Percentiles rank a stretch among this genome's conserved stretches.
These are phyloP conservation scores for Leistus spinibarbis DNA, from an alignment of 2,888 invertebrate species.

Conservation along the genomic window DNA sequence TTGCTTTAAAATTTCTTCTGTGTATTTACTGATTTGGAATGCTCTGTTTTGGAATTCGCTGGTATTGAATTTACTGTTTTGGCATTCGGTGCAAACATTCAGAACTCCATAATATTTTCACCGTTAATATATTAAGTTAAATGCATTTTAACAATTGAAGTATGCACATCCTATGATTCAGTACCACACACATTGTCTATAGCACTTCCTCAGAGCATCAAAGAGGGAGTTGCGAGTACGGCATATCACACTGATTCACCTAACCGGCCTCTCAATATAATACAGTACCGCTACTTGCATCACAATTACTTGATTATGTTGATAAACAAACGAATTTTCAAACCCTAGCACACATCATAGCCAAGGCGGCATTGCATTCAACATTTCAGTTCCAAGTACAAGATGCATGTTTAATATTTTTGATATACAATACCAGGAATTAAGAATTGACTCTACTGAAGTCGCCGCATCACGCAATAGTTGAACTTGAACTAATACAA, in stretches of 20 bases:
- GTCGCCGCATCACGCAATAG: background rate
- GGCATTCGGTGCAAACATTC: too few relatives aligned
- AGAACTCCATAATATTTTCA: background rate
- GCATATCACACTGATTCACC: background rate
- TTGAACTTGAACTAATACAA: background rate
- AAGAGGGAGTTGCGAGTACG: background rate
- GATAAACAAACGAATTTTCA: background rate
- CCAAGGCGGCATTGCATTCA: background rate
- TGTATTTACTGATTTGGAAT: too few relatives aligned
- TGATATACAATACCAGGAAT: background rate
- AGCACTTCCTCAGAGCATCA: background rate
- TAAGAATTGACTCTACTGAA: background rate
- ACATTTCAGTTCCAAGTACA: background rate
- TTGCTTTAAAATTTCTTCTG: too few relatives aligned
- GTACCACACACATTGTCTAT: background rate
- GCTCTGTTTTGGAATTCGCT: too few relatives aligned
- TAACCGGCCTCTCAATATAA: background rate
- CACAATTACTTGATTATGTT: background rate
- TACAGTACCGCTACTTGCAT: background rate
- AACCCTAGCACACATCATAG: background rate
- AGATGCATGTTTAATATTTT: background rate
- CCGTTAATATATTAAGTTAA: background rate
- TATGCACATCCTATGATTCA: background rate
- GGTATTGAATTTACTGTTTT: too few relatives aligned
- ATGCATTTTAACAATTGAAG: background rate